Evolutionary conservation across 2,888 invertebrate genomes (phyloP), one percentile per base, ranked within the genome.

Genomic region (Hydrotaea cyrtoneurina): DNA sequence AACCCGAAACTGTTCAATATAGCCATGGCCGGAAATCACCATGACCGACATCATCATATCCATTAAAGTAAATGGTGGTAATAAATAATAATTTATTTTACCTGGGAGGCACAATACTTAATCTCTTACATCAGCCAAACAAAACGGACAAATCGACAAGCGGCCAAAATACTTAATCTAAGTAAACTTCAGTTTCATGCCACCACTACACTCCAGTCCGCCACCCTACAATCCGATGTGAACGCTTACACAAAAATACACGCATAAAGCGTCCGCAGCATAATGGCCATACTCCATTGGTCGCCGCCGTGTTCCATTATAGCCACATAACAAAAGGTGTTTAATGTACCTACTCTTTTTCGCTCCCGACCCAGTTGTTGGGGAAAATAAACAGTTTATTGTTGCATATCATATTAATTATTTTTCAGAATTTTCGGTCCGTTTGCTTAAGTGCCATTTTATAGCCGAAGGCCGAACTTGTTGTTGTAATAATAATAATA

Each of bases 11-110:
- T 43, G 46, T 53, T 74, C 79, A 57, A 66, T 69, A 26, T 23
- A 69, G 53, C 36, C 50, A 46, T 59, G 50, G 39, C 73, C 69
- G 74, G 69, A 79, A 75, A 75, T 80, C 73, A 62, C 80, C 75
- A 83, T 69, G 66, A 77, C 62, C 78, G 23, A 74, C 74, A 80
- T 84, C 69, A 80, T 79, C 78, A 46, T 80, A 72, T 71, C 77
- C 85, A 86, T 84, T 85, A 82, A 86, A 78, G 79, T 84, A 81
- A 87, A 87, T 86, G 84, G 82, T 64, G 57, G 81, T 64, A 76
- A 85, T 86, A 87, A 87, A 87, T 87, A 86, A 86, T 87, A 86
- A 87, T 84, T 83, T 86, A 83, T 86, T 87, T 82, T 64, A 86
- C 86, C 86, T 77, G 80, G 31, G 75, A 71, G 85, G 46, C 76